Evolutionary conservation across 2,113 vertebrate species (phyloP), one percentile per base, ranked within the genome.

Genomic region (Nannospalax galili): DNA sequence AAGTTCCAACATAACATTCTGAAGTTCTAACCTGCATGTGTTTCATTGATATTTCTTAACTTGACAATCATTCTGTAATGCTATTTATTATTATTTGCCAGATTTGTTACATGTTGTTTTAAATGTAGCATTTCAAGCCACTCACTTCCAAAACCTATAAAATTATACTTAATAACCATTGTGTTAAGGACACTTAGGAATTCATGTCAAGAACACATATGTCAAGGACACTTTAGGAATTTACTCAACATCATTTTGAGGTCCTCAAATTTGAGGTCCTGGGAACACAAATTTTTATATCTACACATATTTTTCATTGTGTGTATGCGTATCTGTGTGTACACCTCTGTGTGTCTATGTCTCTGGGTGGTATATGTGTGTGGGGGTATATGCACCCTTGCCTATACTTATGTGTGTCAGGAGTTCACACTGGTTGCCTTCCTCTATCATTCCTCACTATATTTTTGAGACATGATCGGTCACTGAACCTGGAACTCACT

Each of bases 71-170:
- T 5, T 65, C 22, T 84, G 37, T 37, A 60, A 7, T 60, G 5
- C 52, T 58, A 28, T 88, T 92, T 78, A 58, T 92, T 60, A 52
- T 52, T 32, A 28, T 72, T 78, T 86, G 4, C 30, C 6, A 6
- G 26, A 72, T 86, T 42, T 85, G 45, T 73, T 78, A 32, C n/a
- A 70, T 42, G 37, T 70, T 84, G 58, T 93, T 91, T 82, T 82
- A 35, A 72, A 35, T 6, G 1, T 64, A 37, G 15, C 20, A 79
- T 30, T 78, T 93, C 26, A 86, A 91, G 73, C 30, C 2, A 58
- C 16, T 28, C 3, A 37, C 8, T 69, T 0, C 28, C 32, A 26
- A 20, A 9, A 58, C 89, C 93, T 87, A 62, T 79, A 82, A 93
- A 72, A 60, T 58, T 30, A 28, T 72, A 17, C 58, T 37, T 48